Conservation (phyloP, 1,140 invertebrate genomes). For the Lepidurus apus region DNA sequence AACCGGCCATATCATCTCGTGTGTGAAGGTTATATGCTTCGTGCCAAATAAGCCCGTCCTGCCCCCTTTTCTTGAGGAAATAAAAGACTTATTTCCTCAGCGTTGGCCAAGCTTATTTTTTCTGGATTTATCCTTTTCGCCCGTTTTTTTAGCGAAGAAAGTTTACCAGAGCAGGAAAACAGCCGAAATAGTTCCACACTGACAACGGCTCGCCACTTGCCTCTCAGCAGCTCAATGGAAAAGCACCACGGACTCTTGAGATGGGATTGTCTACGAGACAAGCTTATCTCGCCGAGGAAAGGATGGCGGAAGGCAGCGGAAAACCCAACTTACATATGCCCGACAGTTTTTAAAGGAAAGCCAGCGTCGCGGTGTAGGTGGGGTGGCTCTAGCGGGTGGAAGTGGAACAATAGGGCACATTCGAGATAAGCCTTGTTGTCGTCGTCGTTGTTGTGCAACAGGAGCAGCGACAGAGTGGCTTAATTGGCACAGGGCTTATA, state of each 20-base stretch:
- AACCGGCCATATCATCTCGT: background rate
- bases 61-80: background rate
- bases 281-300: background rate
- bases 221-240: background rate
- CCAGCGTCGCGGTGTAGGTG: too few relatives aligned
- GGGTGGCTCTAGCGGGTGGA: too few relatives aligned
- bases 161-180: background rate
- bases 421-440: too few relatives aligned
- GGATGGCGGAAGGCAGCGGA: background rate
- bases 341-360: too few relatives aligned
- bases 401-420: too few relatives aligned
- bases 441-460: too few relatives aligned
- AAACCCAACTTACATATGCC: constrained; percentile 3
- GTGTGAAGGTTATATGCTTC: background rate
- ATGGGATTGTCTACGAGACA: constrained; percentile 15
- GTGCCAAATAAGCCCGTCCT: background rate
- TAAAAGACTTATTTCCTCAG: background rate
- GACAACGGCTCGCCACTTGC: background rate
- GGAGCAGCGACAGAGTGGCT: too few relatives aligned
- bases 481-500: too few relatives aligned
- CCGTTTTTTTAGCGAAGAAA: background rate
- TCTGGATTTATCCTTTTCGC: background rate
- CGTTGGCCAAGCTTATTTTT: background rate
- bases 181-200: background rate
- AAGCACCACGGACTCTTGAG: background rate